Conservation (phyloP, 2,113 vertebrate genomes). For the Strix aluco region DNA sequence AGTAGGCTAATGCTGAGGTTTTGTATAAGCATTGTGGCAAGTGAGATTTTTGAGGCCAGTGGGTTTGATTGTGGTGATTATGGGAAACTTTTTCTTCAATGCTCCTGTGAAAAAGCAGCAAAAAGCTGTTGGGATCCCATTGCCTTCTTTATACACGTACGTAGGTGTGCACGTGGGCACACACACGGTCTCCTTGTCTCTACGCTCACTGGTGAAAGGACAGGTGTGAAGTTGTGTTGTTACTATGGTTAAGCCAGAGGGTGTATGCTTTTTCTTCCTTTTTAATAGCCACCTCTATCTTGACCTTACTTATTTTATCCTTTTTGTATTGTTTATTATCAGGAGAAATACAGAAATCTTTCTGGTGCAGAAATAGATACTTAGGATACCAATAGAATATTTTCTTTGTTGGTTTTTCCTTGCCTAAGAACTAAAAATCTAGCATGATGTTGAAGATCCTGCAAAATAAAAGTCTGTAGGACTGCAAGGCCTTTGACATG, state of each 20-base stretch:
- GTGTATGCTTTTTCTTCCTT: background rate
- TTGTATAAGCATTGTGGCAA: background rate
- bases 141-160: background rate
- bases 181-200: fast-evolving
- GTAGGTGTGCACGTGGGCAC: fast-evolving
- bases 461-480: background rate
- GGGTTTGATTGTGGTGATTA: background rate
- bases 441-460: background rate
- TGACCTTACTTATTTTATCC: background rate
- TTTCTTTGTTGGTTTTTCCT: background rate
- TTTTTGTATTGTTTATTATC: background rate
- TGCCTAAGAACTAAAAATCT: background rate
- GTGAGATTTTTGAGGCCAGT: background rate
- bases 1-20: background rate
- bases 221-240: background rate
- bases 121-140: background rate
- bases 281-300: background rate
- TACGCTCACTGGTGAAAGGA: background rate
- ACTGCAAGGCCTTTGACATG: background rate
- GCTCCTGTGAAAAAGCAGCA: background rate
- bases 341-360: background rate
- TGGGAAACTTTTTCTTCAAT: background rate
- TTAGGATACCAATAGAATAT: fast-evolving
- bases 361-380: background rate
- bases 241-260: background rate